Evolutionary conservation across 2,888 invertebrate species (phyloP).

Genomic region (Habroteleia sp.): DNA sequence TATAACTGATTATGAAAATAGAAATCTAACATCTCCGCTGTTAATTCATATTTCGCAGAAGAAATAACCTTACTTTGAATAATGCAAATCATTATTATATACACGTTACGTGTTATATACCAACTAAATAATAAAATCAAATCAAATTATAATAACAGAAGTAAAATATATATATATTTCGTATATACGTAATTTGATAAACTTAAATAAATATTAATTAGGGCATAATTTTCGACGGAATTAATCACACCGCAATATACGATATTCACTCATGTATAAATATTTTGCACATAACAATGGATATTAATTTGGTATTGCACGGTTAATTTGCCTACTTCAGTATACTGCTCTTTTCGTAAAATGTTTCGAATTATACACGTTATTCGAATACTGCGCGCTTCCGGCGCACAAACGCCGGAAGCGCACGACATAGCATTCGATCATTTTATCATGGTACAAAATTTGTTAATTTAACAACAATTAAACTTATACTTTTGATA

Average conservation of each 20-base stretch:
- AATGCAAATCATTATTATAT: no score
- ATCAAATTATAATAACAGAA: conserved; percentile 6
- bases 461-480: no score
- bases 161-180: conserved; percentile 31
- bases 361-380: conserved; percentile 57
- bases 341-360: conserved; percentile 54
- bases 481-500: no score
- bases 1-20: no score
- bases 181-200: conserved; percentile 12
- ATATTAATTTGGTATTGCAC: conserved; percentile 59
- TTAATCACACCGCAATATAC: conserved; percentile 58
- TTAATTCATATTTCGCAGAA: neutral
- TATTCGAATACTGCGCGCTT: conserved; percentile 52
- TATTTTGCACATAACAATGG: conserved; percentile 50
- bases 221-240: conserved; percentile 44
- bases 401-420: conserved; percentile 27
- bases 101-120: no score
- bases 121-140: no score
- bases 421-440: conserved; percentile 43
- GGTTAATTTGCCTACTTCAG: conserved; percentile 53
- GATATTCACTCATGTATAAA: conserved; percentile 56
- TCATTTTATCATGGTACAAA: conserved; percentile 19
- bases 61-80: neutral
- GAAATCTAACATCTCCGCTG: neutral
- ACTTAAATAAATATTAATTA: conserved; percentile 55